Evolutionary conservation across 2,888 invertebrate species (phyloP).

Genomic region (Ceriagrion tenellum): DNA sequence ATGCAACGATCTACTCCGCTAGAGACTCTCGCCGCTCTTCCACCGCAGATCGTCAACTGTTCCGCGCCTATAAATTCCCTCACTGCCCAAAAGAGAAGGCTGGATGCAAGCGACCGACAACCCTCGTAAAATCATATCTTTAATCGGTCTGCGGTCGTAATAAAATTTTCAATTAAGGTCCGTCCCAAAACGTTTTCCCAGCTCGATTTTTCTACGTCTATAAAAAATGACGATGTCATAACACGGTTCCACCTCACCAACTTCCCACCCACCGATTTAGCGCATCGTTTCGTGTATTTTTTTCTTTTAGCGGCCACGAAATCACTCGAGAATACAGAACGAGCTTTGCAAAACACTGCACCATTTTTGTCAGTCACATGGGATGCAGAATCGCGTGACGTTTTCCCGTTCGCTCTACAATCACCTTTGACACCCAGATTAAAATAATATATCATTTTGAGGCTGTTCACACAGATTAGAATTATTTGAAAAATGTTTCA

Average conservation of each 20-base stretch:
- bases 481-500: too few relatives aligned
- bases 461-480: too few relatives aligned
- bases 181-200: not conserved
- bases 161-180: not conserved
- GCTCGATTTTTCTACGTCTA: not conserved
- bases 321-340: not conserved
- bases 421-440: not conserved
- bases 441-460: too few relatives aligned
- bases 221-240: not conserved
- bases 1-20: not conserved
- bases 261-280: not conserved
- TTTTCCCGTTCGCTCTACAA: not conserved
- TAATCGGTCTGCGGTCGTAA: not conserved
- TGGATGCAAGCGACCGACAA: not conserved
- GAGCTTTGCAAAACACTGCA: not conserved
- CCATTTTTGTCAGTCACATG: not conserved
- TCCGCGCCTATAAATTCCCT: not conserved
- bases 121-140: slow-evolving; percentile 3
- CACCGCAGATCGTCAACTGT: not conserved
- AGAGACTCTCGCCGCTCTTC: not conserved
- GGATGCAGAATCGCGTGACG: not conserved
- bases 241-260: not conserved
- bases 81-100: too few relatives aligned
- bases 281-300: not conserved
- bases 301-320: not conserved